phyloP scores from a whole-genome alignment of 35 echinoderm and acorn worm species.

The Ophiothrix spiculata region DNA sequence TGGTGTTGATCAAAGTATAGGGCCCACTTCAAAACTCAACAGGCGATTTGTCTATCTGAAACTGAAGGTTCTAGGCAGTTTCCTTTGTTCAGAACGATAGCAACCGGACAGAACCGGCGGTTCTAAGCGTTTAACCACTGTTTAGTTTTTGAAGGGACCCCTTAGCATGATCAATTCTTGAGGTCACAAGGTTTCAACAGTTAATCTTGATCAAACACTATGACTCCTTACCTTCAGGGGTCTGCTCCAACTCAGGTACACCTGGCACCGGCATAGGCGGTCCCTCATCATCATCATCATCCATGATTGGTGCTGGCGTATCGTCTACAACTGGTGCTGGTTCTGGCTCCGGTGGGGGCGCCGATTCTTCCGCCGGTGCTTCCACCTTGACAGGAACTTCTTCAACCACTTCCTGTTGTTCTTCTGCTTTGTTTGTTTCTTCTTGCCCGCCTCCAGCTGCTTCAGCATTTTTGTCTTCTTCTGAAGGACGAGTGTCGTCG shows the following conservation, averaged over 20 bases:
- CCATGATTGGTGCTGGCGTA: neutral
- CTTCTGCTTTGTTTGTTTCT: neutral
- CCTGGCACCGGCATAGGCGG: neutral
- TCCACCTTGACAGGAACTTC: neutral
- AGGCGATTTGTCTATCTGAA: too few species aligned
- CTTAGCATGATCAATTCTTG: too few species aligned
- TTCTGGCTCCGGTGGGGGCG: constrained; percentile 60
- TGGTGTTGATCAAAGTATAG: too few species aligned
- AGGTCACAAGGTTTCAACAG: too few species aligned
- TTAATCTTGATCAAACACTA: neutral
- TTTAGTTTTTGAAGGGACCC: too few species aligned
- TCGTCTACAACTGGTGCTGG: constrained; percentile 27
- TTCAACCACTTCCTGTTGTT: neutral
- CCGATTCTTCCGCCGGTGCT: neutral
- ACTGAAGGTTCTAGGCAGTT: too few species aligned
- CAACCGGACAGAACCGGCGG: too few species aligned
- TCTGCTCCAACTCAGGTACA: constrained; percentile 23
- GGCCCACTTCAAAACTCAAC: too few species aligned
- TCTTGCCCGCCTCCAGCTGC: neutral
- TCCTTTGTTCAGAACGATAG: too few species aligned
- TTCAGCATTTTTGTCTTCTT: neutral
- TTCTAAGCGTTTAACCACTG: too few species aligned
- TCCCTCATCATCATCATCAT: constrained; percentile 25
- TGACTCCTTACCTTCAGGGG: constrained; percentile 26
- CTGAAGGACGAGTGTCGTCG: constrained; percentile 43